These are phyloP conservation scores for Ochropleura plecta DNA, from an alignment of 2,888 invertebrate species.

Conservation along the genomic window DNA sequence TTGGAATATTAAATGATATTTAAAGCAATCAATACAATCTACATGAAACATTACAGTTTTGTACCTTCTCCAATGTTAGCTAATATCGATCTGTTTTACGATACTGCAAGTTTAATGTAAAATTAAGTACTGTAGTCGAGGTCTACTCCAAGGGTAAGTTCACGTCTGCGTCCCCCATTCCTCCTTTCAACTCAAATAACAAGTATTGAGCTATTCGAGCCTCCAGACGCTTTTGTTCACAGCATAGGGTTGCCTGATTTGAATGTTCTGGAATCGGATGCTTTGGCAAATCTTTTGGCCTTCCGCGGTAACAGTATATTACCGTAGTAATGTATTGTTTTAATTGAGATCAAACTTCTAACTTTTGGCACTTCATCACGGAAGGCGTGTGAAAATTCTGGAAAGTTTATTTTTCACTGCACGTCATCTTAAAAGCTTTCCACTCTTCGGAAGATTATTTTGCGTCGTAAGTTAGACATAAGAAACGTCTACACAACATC, in stretches of 20 bases:
- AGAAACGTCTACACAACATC: background rate
- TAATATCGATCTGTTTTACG: conserved; percentile 26
- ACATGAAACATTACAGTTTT: background rate
- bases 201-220: conserved; percentile 43
- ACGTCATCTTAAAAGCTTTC: background rate
- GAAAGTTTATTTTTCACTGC: background rate
- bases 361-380: background rate
- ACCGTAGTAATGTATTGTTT: background rate
- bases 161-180: conserved; percentile 26
- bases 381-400: background rate
- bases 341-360: background rate
- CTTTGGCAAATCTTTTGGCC: background rate
- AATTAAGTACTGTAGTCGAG: conserved; percentile 23
- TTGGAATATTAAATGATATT: background rate
- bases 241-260: conserved; percentile 35
- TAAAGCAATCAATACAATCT: no score
- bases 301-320: background rate
- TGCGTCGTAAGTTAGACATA: background rate
- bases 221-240: conserved; percentile 39
- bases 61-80: conserved; percentile 1
- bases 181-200: conserved; percentile 37
- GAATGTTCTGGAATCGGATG: background rate
- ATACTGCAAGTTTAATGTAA: conserved; percentile 18
- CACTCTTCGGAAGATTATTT: background rate
- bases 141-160: conserved; percentile 32